Conservation (phyloP, 1,140 invertebrate genomes). For the Hetaerina americana region DNA sequence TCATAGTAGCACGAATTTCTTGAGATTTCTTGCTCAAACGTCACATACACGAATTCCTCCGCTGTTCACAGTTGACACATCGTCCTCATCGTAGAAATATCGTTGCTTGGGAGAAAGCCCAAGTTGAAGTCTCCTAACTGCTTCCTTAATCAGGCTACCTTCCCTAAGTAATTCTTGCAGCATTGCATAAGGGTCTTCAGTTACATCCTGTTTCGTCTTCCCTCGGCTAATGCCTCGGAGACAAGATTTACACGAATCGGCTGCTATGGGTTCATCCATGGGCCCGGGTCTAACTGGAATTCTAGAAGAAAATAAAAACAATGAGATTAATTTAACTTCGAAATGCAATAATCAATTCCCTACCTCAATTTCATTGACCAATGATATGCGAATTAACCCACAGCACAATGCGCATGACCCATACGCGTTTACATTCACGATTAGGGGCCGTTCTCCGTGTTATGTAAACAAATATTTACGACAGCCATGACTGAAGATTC, state of each 20-base stretch:
- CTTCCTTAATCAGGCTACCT: conserved; percentile 55
- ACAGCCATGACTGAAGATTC: too few relatives aligned
- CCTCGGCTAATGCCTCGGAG: conserved; percentile 5
- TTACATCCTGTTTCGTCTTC: conserved; percentile 6
- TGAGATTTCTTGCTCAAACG: not conserved
- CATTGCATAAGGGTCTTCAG: conserved; percentile 50
- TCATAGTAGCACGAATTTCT: not conserved
- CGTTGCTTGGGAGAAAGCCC: conserved; percentile 34
- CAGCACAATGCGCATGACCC: too few relatives aligned
- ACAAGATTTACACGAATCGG: conserved; percentile 27
- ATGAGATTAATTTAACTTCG: too few relatives aligned
- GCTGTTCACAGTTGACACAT: conserved; percentile 14
- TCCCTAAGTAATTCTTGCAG: conserved; percentile 46
- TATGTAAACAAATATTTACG: too few relatives aligned
- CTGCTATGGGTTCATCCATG: not conserved
- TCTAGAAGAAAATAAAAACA: too few relatives aligned
- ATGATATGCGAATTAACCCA: too few relatives aligned
- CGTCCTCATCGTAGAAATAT: conserved; percentile 37
- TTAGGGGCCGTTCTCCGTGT: too few relatives aligned
- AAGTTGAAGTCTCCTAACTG: conserved; percentile 46
- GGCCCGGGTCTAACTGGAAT: not conserved
- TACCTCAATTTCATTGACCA: too few relatives aligned
- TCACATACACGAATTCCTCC: not conserved
- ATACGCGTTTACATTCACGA: too few relatives aligned
- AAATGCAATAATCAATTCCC: too few relatives aligned